Conservation (phyloP, 2,888 invertebrate genomes). For the Osmoderma eremita region DNA sequence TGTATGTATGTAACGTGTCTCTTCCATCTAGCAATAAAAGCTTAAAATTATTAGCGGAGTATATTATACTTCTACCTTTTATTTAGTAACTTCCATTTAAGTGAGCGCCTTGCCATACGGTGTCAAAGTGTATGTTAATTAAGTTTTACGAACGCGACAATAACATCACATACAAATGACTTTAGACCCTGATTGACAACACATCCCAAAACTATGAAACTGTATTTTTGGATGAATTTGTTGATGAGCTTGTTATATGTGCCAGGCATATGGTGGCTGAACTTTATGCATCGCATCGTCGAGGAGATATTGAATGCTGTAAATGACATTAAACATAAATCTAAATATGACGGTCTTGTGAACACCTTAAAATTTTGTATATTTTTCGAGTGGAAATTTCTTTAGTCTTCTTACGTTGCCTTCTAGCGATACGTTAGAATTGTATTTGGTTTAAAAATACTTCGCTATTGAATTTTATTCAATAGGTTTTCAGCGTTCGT, state of each 20-base stretch:
- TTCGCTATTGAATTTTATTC: no score
- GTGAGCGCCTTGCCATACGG: background rate
- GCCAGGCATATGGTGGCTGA: background rate
- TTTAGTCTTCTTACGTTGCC: no score
- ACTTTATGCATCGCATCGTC: background rate
- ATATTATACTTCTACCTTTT: conserved; percentile 22
- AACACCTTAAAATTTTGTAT: conserved; percentile 2
- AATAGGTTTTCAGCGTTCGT: no score
- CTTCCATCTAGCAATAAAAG: conserved; percentile 12
- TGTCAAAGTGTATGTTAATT: conserved; percentile 20
- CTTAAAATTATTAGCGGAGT: conserved; percentile 26
- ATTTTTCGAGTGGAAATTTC: no score
- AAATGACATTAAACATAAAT: conserved; percentile 1
- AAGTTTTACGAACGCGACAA: background rate
- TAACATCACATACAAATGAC: background rate
- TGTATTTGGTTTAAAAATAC: no score
- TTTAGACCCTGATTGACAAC: background rate
- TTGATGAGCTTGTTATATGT: background rate
- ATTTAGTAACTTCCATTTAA: background rate
- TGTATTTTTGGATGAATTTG: background rate
- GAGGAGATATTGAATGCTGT: background rate
- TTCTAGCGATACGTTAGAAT: no score
- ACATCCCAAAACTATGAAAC: background rate
- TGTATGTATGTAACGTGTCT: conserved; percentile 3
- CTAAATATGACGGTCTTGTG: conserved; percentile 3